These are phyloP conservation scores for Lethrus apterus DNA, from an alignment of 1,140 invertebrate genomes.

Conservation along the genomic window DNA sequence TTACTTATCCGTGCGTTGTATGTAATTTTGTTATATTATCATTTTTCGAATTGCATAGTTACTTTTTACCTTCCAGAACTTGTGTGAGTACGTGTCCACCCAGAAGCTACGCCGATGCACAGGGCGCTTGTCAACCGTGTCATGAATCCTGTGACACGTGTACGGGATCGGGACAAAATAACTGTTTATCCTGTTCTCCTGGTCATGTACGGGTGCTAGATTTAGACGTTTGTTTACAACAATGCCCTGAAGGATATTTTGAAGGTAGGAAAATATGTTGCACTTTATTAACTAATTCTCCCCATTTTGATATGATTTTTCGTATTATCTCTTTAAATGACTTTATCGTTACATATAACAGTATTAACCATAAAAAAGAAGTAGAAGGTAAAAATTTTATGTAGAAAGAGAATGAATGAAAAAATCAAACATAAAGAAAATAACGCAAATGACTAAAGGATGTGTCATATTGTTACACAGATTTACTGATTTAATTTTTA, in stretches of 20 bases:
- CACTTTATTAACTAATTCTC: background rate
- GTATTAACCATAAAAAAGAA: too few relatives aligned
- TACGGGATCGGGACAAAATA: conserved; percentile 72
- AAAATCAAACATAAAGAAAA: too few relatives aligned
- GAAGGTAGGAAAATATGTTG: conserved; percentile 54
- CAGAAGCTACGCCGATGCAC: conserved; percentile 68
- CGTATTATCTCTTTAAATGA: too few relatives aligned
- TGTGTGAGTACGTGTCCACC: conserved; percentile 75
- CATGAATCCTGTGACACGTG: conserved; percentile 80
- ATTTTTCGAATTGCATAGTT: too few relatives aligned
- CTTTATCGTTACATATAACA: too few relatives aligned
- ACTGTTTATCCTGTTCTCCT: conserved; percentile 71
- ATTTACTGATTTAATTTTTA: too few relatives aligned
- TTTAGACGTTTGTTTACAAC: conserved; percentile 71
- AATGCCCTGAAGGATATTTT: conserved; percentile 79
- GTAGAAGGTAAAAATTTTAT: too few relatives aligned
- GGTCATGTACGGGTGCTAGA: conserved; percentile 70
- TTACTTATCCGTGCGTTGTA: background rate
- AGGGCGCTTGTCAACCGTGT: conserved; percentile 70
- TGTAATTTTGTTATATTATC: too few relatives aligned
- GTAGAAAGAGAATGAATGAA: too few relatives aligned
- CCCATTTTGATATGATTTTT: too few relatives aligned
- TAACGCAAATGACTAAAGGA: too few relatives aligned
- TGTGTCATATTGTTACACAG: too few relatives aligned
- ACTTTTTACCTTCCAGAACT: conserved; percentile 46